phyloP scores from a whole-genome alignment of 2,888 invertebrate species.

The Trissoscelio sp. region DNA sequence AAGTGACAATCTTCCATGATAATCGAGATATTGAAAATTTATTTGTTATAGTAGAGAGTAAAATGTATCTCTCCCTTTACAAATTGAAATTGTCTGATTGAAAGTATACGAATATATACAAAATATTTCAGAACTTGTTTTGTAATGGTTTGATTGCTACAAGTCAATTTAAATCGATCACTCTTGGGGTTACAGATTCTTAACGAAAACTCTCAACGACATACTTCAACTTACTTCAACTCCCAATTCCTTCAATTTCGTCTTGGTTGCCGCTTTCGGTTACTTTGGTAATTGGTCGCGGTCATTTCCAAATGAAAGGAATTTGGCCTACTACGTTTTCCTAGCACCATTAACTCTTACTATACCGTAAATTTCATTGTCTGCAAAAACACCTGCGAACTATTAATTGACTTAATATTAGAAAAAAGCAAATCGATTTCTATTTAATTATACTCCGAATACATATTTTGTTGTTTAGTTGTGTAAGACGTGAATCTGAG shows the following conservation, averaged over 20 bases:
- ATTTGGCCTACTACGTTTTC: conserved; percentile 40
- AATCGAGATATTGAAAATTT: conserved; percentile 21
- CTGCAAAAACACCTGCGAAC: conserved; percentile 15
- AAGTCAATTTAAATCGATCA: conserved; percentile 35
- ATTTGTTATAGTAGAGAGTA: background rate
- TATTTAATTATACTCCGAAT: conserved; percentile 6
- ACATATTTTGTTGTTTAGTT: conserved; percentile 12
- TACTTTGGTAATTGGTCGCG: conserved; percentile 53
- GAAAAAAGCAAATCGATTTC: background rate
- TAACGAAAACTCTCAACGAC: conserved; percentile 37
- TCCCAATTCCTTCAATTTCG: conserved; percentile 50
- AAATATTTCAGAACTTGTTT: conserved; percentile 4
- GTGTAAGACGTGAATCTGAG: conserved; percentile 17
- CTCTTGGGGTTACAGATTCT: conserved; percentile 32
- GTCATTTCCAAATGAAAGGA: conserved; percentile 60
- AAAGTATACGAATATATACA: background rate
- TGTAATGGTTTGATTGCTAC: background rate
- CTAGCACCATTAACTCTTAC: conserved; percentile 30
- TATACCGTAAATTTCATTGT: conserved; percentile 32
- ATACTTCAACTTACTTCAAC: conserved; percentile 46
- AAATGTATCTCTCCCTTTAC: background rate
- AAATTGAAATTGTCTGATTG: background rate
- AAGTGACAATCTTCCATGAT: conserved; percentile 40
- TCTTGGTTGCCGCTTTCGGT: conserved; percentile 33
- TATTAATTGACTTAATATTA: background rate